Evolutionary conservation across 2,888 invertebrate genomes (phyloP).

Genomic region (Heliconius erato): DNA sequence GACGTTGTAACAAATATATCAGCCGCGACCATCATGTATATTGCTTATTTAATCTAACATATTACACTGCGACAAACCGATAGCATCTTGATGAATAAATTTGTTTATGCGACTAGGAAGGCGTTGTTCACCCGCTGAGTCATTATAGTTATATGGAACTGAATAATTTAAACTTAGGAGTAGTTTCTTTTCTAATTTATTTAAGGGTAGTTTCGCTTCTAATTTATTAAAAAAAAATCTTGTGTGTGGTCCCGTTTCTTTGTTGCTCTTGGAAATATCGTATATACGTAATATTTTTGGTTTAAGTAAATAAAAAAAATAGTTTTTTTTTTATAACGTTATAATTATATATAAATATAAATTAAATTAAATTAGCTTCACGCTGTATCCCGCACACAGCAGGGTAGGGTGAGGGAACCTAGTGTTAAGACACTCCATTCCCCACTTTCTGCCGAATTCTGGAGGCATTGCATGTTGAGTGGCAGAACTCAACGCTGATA

Average conservation of each 20-base stretch:
- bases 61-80: constrained; percentile 61
- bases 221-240: not conserved
- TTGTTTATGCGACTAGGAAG: constrained; percentile 66
- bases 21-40: constrained; percentile 48
- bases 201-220: not conserved
- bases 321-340: too few relatives aligned
- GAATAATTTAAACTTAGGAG: not conserved
- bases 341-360: too few relatives aligned
- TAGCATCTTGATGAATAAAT: constrained; percentile 74
- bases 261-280: not conserved
- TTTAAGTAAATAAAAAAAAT: not conserved
- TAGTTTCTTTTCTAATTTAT: not conserved
- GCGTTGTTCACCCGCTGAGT: constrained; percentile 48
- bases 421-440: too few relatives aligned
- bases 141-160: constrained; percentile 42
- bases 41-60: constrained; percentile 62
- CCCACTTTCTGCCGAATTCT: too few relatives aligned
- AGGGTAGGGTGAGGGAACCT: too few relatives aligned
- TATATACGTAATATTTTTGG: not conserved
- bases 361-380: too few relatives aligned
- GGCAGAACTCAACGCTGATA: too few relatives aligned
- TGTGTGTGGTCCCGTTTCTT: not conserved
- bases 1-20: constrained; percentile 22
- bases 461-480: too few relatives aligned
- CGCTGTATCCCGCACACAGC: too few relatives aligned